Conservation (phyloP, 1,140 invertebrate species). For the Asobara japonica region DNA sequence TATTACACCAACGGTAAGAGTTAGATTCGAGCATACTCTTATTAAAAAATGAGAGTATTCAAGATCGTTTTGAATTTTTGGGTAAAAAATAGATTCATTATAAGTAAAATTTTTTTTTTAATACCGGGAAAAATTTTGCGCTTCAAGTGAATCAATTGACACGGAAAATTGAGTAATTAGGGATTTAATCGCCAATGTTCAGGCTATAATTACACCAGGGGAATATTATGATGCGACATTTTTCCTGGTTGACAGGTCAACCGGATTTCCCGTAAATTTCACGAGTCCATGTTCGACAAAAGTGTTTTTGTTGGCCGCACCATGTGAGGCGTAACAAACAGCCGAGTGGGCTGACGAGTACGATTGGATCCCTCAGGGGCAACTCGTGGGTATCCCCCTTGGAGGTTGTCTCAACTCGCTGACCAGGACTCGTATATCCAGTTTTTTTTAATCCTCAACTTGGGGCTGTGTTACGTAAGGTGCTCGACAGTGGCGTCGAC, state of each 20-base stretch:
- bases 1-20: too few relatives aligned
- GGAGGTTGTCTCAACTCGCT: not conserved
- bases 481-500: slow-evolving; percentile 10
- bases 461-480: slow-evolving; percentile 46
- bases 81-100: too few relatives aligned
- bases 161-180: not conserved
- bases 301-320: not conserved
- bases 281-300: not conserved
- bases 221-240: not conserved
- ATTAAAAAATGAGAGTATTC: too few relatives aligned
- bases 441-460: slow-evolving; percentile 47
- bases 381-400: slow-evolving; percentile 20
- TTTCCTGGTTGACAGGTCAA: slow-evolving; percentile 4
- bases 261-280: slow-evolving; percentile 27
- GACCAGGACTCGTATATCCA: slow-evolving; percentile 53
- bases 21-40: too few relatives aligned
- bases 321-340: not conserved
- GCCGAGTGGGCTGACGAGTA: not conserved
- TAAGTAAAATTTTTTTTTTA: too few relatives aligned
- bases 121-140: too few relatives aligned
- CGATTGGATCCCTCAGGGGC: slow-evolving; percentile 1
- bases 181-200: too few relatives aligned
- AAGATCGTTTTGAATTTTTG: too few relatives aligned
- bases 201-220: not conserved
- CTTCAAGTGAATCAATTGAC: too few relatives aligned